These are phyloP conservation scores for Tipula lateralis DNA, from an alignment of 2,888 invertebrate species.

Conservation along the genomic window DNA sequence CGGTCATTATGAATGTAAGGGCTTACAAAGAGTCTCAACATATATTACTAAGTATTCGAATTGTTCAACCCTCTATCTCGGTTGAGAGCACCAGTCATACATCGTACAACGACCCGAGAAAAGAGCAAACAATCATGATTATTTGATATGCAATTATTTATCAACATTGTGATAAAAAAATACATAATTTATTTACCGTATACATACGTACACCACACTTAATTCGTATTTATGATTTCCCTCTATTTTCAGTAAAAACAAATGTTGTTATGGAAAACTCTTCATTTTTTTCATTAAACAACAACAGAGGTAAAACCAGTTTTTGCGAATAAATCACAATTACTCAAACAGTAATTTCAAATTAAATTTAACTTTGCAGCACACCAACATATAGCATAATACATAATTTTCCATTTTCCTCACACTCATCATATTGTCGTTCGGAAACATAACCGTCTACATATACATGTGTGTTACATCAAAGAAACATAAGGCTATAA, in stretches of 20 bases:
- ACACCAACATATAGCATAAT: background rate
- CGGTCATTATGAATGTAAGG: too few species aligned
- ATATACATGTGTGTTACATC: background rate
- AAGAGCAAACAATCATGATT: too few species aligned
- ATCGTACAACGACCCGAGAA: too few species aligned
- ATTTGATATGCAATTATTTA: too few species aligned
- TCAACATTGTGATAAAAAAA: background rate
- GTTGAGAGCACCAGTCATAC: too few species aligned
- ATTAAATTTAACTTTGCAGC: constrained; percentile 1
- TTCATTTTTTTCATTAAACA: background rate
- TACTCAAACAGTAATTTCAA: constrained; percentile 5
- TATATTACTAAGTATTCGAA: too few species aligned
- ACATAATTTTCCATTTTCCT: background rate
- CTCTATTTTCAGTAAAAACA: background rate
- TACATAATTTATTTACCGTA: background rate
- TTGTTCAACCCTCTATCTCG: too few species aligned
- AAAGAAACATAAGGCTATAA: background rate
- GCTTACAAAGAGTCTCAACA: too few species aligned
- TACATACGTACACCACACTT: background rate
- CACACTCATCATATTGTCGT: background rate
- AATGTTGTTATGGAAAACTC: background rate
- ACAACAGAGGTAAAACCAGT: background rate
- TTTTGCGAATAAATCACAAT: background rate
- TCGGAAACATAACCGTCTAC: background rate
- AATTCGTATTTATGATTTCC: background rate